Evolutionary conservation across 2,797 vertebrate genomes (phyloP), one percentile per base, ranked within the genome.

Genomic region (Diplodus sargus): DNA sequence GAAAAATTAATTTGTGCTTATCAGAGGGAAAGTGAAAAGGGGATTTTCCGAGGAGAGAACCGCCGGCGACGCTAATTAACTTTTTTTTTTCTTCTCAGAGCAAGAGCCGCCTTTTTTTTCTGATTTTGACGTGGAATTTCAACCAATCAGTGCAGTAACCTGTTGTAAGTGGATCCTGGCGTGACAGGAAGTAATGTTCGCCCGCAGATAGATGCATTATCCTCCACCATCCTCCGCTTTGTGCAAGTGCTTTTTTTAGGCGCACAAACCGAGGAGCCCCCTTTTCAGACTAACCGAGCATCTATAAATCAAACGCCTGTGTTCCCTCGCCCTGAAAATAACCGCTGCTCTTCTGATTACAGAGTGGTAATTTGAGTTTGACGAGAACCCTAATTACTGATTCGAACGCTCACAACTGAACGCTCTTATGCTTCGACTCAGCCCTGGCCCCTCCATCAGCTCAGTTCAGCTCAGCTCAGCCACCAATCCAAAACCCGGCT

Each of bases 361-460:
- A 76, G 57, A 90, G 74, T 67, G 66, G 79, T 91, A 84, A 91
- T 90, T 88, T 88, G 84, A 91, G 78, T 77, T 75, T 43, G 22
- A 34, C n/a, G 30, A 81, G 81, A 86, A 70, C 78, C 85, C 70
- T 85, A 84, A 94, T 93, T 92, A 92, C 76, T 68, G 81, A 90
- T 82, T 92, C 83, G 89, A 87, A 84, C 74, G 62, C 75, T 69
- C 57, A 39, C 70, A 65, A 76, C 66, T 54, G 42, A 81, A 72
- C 43, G 70, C 82, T 82, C 58, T 78, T 78, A 71, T 54, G 59
- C 81, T 72, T 77, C 23, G 9, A 47, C 83, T 81, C 76, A 76
- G 77, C 76, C 61, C 53, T 58, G 8, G 5, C 68, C 70, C 70
- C 70, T 45, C 45, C 14, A 74, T 84, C 78, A 53, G 74, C 76